Percentiles rank a stretch among this genome's conserved stretches.
These are phyloP conservation scores for Syritta pipiens DNA, from an alignment of 2,888 invertebrate genomes.

Conservation along the genomic window DNA sequence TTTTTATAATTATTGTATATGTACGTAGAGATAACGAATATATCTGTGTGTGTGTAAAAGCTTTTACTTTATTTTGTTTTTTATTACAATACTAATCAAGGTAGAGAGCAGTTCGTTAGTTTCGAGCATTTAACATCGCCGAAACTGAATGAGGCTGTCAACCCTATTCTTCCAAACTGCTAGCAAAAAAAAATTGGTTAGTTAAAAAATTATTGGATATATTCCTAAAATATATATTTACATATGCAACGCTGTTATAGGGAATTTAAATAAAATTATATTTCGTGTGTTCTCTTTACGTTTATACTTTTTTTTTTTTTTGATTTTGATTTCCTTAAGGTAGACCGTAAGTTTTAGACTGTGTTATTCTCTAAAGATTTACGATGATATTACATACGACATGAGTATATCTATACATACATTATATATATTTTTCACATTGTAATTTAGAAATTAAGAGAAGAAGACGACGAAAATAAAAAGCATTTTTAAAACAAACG, in stretches of 20 bases:
- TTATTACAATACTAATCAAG: neutral
- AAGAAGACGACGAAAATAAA: slow-evolving; percentile 25
- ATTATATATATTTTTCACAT: slow-evolving; percentile 67
- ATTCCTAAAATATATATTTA: slow-evolving; percentile 30
- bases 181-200: neutral
- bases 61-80: neutral
- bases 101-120: too few species aligned
- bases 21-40: slow-evolving; percentile 32
- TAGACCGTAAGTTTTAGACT: slow-evolving; percentile 68
- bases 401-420: slow-evolving; percentile 60
- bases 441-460: slow-evolving; percentile 66
- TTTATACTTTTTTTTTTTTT: slow-evolving; percentile 20
- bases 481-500: slow-evolving; percentile 11
- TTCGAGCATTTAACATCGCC: too few species aligned
- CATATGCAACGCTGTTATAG: slow-evolving; percentile 35
- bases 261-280: slow-evolving; percentile 17
- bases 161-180: too few species aligned
- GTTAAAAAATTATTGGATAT: too few species aligned
- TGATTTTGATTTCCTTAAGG: slow-evolving; percentile 25
- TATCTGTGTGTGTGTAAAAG: slow-evolving; percentile 25
- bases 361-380: slow-evolving; percentile 69
- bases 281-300: slow-evolving; percentile 43
- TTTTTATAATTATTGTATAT: slow-evolving; percentile 39
- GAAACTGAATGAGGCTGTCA: too few species aligned
- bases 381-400: slow-evolving; percentile 66